Percentiles rank a stretch among this genome's conserved stretches.
Conservation (phyloP, 2,888 invertebrate species). For the Drosophila phalerata region DNA sequence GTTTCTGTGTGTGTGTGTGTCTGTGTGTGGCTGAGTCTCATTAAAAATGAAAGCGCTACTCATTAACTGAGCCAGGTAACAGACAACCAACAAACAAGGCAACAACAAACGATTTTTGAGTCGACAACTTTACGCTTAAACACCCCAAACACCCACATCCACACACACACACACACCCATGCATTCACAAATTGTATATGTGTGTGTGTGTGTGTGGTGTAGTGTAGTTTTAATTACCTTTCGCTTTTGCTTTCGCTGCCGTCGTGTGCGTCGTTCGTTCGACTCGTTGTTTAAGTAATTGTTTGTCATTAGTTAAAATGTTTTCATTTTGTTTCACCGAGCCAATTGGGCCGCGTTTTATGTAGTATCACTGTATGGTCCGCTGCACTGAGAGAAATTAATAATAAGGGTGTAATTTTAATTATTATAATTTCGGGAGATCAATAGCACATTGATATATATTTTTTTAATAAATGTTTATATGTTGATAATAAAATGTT, state of each 20-base stretch:
- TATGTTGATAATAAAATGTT: too few species aligned
- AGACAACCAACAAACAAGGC: slow-evolving; percentile 53
- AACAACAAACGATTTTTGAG: slow-evolving; percentile 69
- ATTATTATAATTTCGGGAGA: too few species aligned
- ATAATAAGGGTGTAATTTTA: background rate
- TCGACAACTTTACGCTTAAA: slow-evolving; percentile 74
- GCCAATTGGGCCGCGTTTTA: slow-evolving; percentile 44
- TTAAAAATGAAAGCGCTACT: slow-evolving; percentile 75
- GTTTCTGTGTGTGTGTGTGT: slow-evolving; percentile 16
- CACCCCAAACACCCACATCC: too few species aligned
- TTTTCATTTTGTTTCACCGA: slow-evolving; percentile 72
- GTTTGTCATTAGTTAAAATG: slow-evolving; percentile 83
- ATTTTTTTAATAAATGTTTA: too few species aligned
- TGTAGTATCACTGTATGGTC: slow-evolving; percentile 13
- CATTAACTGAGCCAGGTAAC: slow-evolving; percentile 68
- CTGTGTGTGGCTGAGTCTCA: slow-evolving; percentile 53
- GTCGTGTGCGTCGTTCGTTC: slow-evolving; percentile 58
- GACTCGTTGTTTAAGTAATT: slow-evolving; percentile 81
- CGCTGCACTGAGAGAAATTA: slow-evolving; percentile 36
- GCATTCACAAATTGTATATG: too few species aligned
- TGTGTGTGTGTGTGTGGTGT: slow-evolving; percentile 21
- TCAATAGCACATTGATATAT: too few species aligned
- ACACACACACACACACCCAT: too few species aligned
- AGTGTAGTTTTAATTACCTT: slow-evolving; percentile 77
- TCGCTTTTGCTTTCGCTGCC: slow-evolving; percentile 64